Evolutionary conservation across 2,888 invertebrate genomes (phyloP), one percentile per base, ranked within the genome.

Genomic region (Abrostola triplasia): DNA sequence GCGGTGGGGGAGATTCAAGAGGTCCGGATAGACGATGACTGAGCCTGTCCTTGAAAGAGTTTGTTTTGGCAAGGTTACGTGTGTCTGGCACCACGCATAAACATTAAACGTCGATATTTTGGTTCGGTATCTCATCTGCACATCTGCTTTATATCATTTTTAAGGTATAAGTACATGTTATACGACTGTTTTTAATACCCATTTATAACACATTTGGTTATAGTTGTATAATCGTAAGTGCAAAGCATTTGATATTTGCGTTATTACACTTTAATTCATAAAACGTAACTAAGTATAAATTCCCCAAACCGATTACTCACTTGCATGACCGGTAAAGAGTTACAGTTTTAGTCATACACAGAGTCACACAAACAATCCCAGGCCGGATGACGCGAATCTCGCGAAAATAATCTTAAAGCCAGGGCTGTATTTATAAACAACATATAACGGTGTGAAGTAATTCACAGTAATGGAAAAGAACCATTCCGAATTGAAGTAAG

Each of bases 291-390:
- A n/a, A n/a, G n/a, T n/a, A 40, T 51, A 61, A 68, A 76, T 82
- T 81, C 76, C 64, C 70, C 59, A 79, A 84, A 85, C 57, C 76
- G 77, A 82, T 91, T 90, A 91, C 86, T 92, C 90, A 92, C 73
- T 79, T 69, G 73, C 81, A 75, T 77, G 77, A 77, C 79, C 73
- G 73, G 83, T 72, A 84, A 84, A 84, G 81, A 84, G 83, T 83
- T 89, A 86, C 84, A 81, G 82, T 87, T 91, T 90, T 91, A 92
- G 90, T 92, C 92, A 92, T 90, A 85, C 86, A 83, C 67, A 80
- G 82, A 91, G 88, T 91, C 90, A 92, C 89, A 84, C 88, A 85
- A 87, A 86, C 87, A 86, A 88, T 86, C 81, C 85, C 83, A 77
- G 86, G 77, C 83, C 81, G 83, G 86, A 90, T 92, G 92, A 92